Evolutionary conservation across 1,140 invertebrate species (phyloP), one percentile per base, ranked within the genome.

Genomic region (Zaprionus capensis): DNA sequence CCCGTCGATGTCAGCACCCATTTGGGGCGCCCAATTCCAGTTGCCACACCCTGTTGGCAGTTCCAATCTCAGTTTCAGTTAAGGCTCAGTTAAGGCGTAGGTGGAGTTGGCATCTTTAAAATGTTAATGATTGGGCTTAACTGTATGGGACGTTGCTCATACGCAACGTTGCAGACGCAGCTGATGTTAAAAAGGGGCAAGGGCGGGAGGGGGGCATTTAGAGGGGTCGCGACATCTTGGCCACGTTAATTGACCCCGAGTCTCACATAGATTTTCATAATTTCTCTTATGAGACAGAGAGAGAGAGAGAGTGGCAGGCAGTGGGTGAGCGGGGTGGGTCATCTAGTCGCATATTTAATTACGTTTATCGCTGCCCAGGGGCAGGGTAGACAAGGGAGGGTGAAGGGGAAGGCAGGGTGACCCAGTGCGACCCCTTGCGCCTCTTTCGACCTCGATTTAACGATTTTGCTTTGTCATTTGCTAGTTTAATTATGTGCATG

Each of bases 381-480:
- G 51, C 22, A 17, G 24, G 61, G 31, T 58, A 51, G 6, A 15
- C 20, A 15, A 7, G n/a, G 44, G 20, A 22, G 22, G 15, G n/a
- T 31, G 20, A 22, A 31, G 20, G 56, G 12, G 31, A 17, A 28
- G 6, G 0, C 15, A 11, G 26, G 53, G 15, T 26, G 15, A 57
- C 4, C 11, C 34, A 49, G 55, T 24, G 67, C 15, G 17, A 24
- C 4, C 26, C 20, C 63, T 38, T 28, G 56, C 41, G 49, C 28
- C 65, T 59, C 74, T 87, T 78, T 72, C 80, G 83, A 87, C 83
- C 83, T 78, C 84, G 84, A 75, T 80, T 81, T 76, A 81, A 87
- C 81, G 84, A 88, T 90, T 90, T 85, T 85, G 85, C 85, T 90
- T 90, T 90, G 85, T 90, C 85, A 90, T 90, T 88, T 73, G 85